phyloP scores from a whole-genome alignment of 2,888 invertebrate species.

The Lasius platythorax region DNA sequence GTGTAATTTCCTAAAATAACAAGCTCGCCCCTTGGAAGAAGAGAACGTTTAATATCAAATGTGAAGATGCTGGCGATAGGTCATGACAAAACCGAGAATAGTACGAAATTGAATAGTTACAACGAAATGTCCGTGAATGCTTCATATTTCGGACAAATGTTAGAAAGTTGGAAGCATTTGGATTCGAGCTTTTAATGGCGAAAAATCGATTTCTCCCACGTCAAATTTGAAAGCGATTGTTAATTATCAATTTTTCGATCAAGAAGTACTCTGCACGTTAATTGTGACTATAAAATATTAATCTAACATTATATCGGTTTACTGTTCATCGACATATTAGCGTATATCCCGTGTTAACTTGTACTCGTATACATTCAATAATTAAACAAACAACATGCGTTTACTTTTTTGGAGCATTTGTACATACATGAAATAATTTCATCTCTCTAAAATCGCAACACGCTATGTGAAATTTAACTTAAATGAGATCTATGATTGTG shows the following conservation, averaged over 20 bases:
- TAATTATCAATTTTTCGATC: slow-evolving; percentile 17
- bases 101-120: slow-evolving; percentile 15
- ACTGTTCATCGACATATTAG: neutral
- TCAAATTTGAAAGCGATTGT: slow-evolving; percentile 2
- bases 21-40: neutral
- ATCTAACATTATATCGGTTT: neutral
- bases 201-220: neutral
- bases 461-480: neutral
- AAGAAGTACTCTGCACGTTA: neutral
- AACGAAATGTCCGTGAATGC: neutral
- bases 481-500: slow-evolving; percentile 8
- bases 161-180: neutral
- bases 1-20: slow-evolving; percentile 47
- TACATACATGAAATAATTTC: neutral
- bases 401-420: neutral
- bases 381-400: neutral
- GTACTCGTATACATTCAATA: neutral
- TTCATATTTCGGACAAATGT: slow-evolving; percentile 3
- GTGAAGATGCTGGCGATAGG: slow-evolving; percentile 9
- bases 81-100: slow-evolving; percentile 7
- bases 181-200: neutral
- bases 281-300: neutral
- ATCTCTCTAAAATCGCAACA: slow-evolving; percentile 3
- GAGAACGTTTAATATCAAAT: slow-evolving; percentile 16
- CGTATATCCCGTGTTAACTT: neutral